These are phyloP conservation scores for Caenorhabditis afra DNA, from an alignment of 2,888 invertebrate genomes.

Conservation along the genomic window DNA sequence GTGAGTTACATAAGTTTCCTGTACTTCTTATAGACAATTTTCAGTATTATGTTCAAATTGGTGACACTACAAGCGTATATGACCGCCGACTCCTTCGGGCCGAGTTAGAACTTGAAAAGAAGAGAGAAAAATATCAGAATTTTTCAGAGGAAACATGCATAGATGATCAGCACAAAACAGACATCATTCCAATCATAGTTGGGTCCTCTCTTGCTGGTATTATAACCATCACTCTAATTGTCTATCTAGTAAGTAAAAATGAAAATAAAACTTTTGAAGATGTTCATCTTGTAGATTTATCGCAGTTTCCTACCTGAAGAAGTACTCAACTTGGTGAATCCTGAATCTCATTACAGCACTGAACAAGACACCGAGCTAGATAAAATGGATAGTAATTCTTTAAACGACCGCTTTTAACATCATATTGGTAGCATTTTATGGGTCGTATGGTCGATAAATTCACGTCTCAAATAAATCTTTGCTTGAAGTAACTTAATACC, in stretches of 20 bases:
- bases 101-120: too few species aligned
- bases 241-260: conserved; percentile 61
- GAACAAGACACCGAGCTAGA: conserved; percentile 42
- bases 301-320: conserved; percentile 68
- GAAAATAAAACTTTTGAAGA: neutral
- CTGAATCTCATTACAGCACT: conserved; percentile 55
- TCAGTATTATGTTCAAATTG: conserved; percentile 62
- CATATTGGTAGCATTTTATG: too few species aligned
- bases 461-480: too few species aligned
- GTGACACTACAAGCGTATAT: conserved; percentile 64
- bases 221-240: conserved; percentile 61
- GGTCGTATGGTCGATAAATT: too few species aligned
- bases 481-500: too few species aligned
- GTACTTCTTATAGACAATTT: conserved; percentile 9
- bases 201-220: conserved; percentile 66
- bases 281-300: conserved; percentile 58
- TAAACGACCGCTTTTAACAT: conserved; percentile 6
- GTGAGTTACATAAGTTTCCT: conserved; percentile 46
- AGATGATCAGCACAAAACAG: conserved; percentile 65
- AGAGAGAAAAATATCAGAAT: neutral
- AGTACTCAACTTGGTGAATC: conserved; percentile 63
- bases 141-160: conserved; percentile 64
- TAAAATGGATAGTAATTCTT: conserved; percentile 3
- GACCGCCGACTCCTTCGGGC: conserved; percentile 33
- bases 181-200: conserved; percentile 68